phyloP scores from a whole-genome alignment of 2,888 invertebrate genomes.

The Syrphus vitripennis region DNA sequence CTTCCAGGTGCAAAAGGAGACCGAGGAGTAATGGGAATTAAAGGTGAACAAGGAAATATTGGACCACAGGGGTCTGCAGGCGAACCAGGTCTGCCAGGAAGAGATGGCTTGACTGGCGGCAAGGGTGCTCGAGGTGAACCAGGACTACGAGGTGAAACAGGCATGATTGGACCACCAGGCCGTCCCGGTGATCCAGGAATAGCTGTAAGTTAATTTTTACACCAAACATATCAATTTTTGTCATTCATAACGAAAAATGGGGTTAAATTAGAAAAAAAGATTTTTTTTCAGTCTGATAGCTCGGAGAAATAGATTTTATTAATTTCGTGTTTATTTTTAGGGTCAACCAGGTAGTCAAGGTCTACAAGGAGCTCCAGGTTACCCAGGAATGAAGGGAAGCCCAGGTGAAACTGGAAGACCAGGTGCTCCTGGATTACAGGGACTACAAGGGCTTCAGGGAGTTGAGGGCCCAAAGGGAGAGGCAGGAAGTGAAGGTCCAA shows the following conservation, averaged over 20 bases:
- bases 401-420: slow-evolving; percentile 87
- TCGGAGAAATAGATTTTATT: too few relatives aligned
- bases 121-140: slow-evolving; percentile 90
- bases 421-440: slow-evolving; percentile 86
- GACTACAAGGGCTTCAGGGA: slow-evolving; percentile 88
- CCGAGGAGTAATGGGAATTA: slow-evolving; percentile 86
- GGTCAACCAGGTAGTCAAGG: slow-evolving; percentile 88
- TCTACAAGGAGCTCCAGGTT: slow-evolving; percentile 86
- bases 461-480: slow-evolving; percentile 90
- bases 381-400: slow-evolving; percentile 87
- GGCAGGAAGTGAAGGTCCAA: slow-evolving; percentile 86
- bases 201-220: slow-evolving; percentile 82
- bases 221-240: too few relatives aligned
- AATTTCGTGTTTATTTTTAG: slow-evolving; percentile 79
- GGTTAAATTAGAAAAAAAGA: too few relatives aligned
- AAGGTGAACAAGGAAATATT: slow-evolving; percentile 88
- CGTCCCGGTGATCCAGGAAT: slow-evolving; percentile 89
- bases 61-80: slow-evolving; percentile 84
- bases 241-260: neutral
- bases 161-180: slow-evolving; percentile 89
- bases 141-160: slow-evolving; percentile 89
- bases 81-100: slow-evolving; percentile 81
- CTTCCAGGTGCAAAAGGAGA: slow-evolving; percentile 88
- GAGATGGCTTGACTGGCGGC: slow-evolving; percentile 84
- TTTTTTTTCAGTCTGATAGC: too few relatives aligned